Conservation (phyloP, 2,888 invertebrate genomes). For the Chydorus sphaericus region DNA sequence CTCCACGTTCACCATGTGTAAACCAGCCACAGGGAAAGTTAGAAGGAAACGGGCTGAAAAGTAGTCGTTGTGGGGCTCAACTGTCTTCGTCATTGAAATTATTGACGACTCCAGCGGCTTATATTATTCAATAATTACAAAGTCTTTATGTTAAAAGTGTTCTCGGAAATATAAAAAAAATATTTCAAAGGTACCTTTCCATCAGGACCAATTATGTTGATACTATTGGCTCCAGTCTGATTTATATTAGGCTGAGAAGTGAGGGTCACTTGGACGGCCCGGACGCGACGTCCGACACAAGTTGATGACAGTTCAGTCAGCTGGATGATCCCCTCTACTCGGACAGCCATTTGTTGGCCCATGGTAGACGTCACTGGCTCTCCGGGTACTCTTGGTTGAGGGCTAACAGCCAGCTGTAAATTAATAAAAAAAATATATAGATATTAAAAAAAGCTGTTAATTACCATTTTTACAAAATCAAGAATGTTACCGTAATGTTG, state of each 20-base stretch:
- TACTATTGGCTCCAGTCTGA: too few relatives aligned
- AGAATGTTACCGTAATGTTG: constrained; percentile 43
- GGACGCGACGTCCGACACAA: constrained; percentile 42
- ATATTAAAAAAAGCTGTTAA: neutral
- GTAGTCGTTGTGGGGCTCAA: constrained; percentile 82
- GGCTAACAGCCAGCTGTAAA: constrained; percentile 51
- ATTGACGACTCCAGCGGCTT: constrained; percentile 25
- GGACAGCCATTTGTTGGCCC: constrained; percentile 73
- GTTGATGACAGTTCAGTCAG: constrained; percentile 29
- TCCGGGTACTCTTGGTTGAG: constrained; percentile 59
- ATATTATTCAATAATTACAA: constrained; percentile 12
- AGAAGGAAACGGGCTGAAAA: constrained; percentile 84
- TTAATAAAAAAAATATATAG: constrained; percentile 3
- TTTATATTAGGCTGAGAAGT: constrained; percentile 37
- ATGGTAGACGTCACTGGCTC: constrained; percentile 72
- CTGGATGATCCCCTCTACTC: constrained; percentile 83
- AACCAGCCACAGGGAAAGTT: constrained; percentile 37
- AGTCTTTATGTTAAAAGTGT: neutral
- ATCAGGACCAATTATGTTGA: constrained; percentile 4
- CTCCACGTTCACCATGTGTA: constrained; percentile 51
- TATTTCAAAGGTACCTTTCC: constrained; percentile 3
- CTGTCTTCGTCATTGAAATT: constrained; percentile 52
- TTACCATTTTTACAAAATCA: constrained; percentile 6
- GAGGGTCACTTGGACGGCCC: constrained; percentile 53
- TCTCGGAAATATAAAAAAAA: neutral